These are phyloP conservation scores for Aegypius monachus DNA, from an alignment of 2,113 vertebrate genomes.

Conservation along the genomic window DNA sequence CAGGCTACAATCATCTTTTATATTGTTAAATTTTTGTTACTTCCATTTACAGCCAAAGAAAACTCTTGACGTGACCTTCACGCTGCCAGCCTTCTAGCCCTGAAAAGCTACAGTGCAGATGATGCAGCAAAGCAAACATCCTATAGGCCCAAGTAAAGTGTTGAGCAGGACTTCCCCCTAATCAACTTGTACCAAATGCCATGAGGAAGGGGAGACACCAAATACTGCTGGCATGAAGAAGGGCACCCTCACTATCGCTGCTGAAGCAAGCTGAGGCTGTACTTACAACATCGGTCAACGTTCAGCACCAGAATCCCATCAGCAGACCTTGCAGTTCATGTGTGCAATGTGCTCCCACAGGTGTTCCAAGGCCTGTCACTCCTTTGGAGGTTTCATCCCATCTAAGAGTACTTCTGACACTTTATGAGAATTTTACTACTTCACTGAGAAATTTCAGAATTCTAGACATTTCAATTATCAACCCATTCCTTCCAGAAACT, in stretches of 20 bases:
- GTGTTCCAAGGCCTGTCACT: not conserved
- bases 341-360: accelerated
- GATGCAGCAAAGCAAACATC: not conserved
- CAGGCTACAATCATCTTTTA: not conserved
- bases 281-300: not conserved
- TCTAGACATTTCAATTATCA: not conserved
- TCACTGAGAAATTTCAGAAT: not conserved
- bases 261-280: not conserved
- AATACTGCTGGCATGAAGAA: not conserved
- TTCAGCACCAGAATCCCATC: not conserved
- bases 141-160: not conserved
- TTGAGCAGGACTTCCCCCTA: not conserved
- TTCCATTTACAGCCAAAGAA: not conserved
- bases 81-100: accelerated
- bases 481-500: not conserved
- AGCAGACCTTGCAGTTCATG: not conserved
- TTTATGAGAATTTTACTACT: not conserved
- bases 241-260: not conserved
- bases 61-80: not conserved
- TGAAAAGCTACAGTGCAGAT: not conserved
- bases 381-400: not conserved
- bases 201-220: not conserved
- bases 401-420: not conserved
- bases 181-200: not conserved
- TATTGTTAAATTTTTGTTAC: not conserved